These are phyloP conservation scores for Cathartes aura DNA, from an alignment of 2,113 vertebrate genomes.

Conservation along the genomic window DNA sequence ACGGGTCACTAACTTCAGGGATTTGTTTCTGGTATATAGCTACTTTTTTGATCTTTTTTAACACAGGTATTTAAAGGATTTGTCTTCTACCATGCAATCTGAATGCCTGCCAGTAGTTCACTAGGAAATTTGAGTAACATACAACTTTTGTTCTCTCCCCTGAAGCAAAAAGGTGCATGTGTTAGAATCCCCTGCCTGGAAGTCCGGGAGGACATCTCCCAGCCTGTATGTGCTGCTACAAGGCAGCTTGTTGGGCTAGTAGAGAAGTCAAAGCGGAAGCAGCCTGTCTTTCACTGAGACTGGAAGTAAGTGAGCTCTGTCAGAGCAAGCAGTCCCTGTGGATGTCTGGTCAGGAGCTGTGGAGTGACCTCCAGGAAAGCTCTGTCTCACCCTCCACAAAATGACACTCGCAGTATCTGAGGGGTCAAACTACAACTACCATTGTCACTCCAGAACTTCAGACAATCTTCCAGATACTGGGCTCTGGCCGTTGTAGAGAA, in stretches of 20 bases:
- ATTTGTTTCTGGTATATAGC: neutral
- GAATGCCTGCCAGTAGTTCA: neutral
- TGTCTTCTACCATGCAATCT: neutral
- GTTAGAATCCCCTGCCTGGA: neutral
- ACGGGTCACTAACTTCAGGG: neutral
- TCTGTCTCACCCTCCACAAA: neutral
- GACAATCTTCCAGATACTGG: neutral
- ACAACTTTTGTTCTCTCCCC: neutral
- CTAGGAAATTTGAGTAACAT: neutral
- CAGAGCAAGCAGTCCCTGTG: neutral
- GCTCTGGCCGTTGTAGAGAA: neutral
- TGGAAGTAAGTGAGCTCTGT: neutral
- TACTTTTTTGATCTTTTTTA: neutral
- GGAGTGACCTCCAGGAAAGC: neutral
- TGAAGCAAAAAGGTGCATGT: neutral
- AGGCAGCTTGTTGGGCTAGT: neutral
- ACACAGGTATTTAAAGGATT: neutral
- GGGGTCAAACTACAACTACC: neutral
- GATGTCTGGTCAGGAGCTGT: neutral
- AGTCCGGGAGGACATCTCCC: neutral
- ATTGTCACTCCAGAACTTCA: neutral
- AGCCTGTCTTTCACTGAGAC: neutral
- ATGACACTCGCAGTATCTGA: neutral
- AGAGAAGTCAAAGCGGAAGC: neutral
- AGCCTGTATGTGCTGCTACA: neutral